Evolutionary conservation across 2,797 vertebrate genomes (phyloP).

Genomic region (Buceros bicornis): DNA sequence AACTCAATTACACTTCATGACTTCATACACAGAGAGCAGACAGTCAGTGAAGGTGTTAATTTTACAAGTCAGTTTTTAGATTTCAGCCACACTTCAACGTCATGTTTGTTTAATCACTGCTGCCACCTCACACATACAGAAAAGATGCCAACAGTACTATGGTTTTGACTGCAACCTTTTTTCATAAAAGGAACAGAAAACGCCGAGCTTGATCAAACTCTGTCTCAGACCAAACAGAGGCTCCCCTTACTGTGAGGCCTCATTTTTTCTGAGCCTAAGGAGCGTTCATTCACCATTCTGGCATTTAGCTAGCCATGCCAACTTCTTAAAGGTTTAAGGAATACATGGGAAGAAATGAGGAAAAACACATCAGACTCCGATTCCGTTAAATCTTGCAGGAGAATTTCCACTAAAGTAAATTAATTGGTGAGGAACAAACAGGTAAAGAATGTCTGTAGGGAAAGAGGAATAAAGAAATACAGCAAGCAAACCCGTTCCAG

Average conservation of each 20-base stretch:
- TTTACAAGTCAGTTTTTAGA: not conserved
- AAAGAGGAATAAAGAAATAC: not conserved
- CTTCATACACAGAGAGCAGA: not conserved
- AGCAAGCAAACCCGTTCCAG: not conserved
- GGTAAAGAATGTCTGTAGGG: not conserved
- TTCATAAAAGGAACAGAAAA: constrained; percentile 5
- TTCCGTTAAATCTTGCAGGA: not conserved
- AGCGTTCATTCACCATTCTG: not conserved
- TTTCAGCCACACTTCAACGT: not conserved
- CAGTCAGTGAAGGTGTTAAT: not conserved
- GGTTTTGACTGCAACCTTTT: not conserved
- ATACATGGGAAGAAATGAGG: not conserved
- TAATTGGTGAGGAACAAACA: not conserved
- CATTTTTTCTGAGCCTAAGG: not conserved
- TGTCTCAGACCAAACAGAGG: not conserved
- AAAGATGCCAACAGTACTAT: not conserved
- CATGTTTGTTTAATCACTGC: constrained; percentile 40
- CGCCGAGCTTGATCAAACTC: not conserved
- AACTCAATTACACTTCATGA: not conserved
- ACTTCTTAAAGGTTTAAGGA: not conserved
- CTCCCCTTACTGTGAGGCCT: not conserved
- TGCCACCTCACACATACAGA: constrained; percentile 27
- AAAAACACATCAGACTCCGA: not conserved
- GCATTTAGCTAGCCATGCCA: not conserved
- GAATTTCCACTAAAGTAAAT: not conserved